phyloP scores from a whole-genome alignment of 2,888 invertebrate species.

The Pristionchus mayeri region DNA sequence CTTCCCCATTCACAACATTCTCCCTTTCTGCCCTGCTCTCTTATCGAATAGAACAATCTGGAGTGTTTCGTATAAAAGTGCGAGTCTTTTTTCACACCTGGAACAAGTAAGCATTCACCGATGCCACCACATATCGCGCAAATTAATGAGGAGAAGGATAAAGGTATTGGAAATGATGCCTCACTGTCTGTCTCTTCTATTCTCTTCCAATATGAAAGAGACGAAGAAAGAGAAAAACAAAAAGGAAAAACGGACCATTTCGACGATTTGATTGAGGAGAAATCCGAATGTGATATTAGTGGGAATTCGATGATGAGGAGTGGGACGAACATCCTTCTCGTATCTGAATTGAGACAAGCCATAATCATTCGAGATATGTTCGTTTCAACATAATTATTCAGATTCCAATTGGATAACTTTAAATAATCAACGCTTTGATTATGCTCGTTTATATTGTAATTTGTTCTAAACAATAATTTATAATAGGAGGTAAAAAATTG shows the following conservation, averaged over 20 bases:
- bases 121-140: constrained; percentile 31
- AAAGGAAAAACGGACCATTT: constrained; percentile 82
- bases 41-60: neutral
- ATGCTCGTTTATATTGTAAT: too few relatives aligned
- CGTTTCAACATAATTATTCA: too few relatives aligned
- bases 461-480: too few relatives aligned
- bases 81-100: constrained; percentile 23
- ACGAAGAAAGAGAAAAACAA: neutral
- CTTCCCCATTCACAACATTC: neutral
- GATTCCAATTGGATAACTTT: too few relatives aligned
- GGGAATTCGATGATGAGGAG: constrained; percentile 85
- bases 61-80: neutral
- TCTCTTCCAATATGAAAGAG: neutral
- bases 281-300: constrained; percentile 87
- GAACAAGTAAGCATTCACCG: constrained; percentile 35
- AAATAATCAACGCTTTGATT: too few relatives aligned
- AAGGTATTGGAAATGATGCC: constrained; percentile 11
- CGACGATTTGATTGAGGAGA: constrained; percentile 88
- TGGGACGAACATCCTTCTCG: constrained; percentile 85
- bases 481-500: too few relatives aligned
- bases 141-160: constrained; percentile 19
- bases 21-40: neutral
- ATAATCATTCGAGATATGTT: neutral
- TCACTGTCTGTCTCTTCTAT: neutral
- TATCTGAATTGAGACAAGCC: constrained; percentile 79